Conservation (phyloP, 2,113 vertebrate genomes). For the Meles meles region DNA sequence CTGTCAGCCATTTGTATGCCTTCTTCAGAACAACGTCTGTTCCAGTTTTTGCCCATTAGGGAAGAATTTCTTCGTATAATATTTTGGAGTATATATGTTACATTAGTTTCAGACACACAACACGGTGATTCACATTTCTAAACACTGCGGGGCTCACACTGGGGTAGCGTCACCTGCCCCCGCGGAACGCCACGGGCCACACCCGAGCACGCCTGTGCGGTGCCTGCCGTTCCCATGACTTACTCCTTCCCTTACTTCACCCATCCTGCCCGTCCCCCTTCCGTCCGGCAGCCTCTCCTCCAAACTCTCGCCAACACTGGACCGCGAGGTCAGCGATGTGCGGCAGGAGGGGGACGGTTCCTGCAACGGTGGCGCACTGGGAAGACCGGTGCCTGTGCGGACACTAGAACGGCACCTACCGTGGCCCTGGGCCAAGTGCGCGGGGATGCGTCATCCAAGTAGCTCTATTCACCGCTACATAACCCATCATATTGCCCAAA, state of each 20-base stretch:
- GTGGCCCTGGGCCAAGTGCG: background rate
- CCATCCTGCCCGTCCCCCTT: background rate
- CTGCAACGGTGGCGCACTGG: background rate
- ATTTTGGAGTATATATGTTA: background rate
- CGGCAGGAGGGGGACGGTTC: background rate
- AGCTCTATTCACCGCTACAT: background rate
- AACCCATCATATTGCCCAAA: background rate
- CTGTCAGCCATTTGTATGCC: background rate
- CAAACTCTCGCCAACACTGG: background rate
- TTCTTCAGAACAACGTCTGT: background rate
- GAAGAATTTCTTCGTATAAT: background rate
- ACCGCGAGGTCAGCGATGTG: background rate
- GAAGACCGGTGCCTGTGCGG: background rate
- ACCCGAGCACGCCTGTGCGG: background rate
- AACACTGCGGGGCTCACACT: background rate
- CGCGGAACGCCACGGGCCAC: rapidly evolving
- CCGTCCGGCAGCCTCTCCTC: background rate
- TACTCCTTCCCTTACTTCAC: background rate
- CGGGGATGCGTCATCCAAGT: background rate
- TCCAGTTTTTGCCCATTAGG: background rate
- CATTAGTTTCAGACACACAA: background rate
- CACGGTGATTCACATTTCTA: background rate
- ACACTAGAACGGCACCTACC: background rate
- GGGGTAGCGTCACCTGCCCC: background rate
- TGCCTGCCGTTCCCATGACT: background rate